Evolutionary conservation across 2,797 vertebrate species (phyloP), one percentile per base, ranked within the genome.

Genomic region (Dallia pectoralis): DNA sequence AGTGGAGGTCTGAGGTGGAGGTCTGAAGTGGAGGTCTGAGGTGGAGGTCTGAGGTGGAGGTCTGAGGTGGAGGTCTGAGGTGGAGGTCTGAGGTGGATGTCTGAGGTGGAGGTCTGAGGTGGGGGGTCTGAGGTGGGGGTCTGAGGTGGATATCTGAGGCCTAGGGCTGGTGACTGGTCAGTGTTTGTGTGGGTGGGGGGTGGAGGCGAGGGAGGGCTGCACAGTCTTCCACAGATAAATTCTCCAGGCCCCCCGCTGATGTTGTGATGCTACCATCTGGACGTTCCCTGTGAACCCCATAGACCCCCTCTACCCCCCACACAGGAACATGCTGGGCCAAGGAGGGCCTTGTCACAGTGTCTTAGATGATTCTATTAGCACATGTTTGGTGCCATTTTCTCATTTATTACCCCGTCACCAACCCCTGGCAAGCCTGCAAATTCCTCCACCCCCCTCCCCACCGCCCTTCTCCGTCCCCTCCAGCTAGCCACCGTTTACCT

Each of bases 191-290:
- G 16, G 18, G 22, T 3, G 30, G 2, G 16, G 15, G 32, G 30
- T n/a, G 32, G 7, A 18, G 63, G 30, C 4, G 29, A 30, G 15
- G 29, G 29, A 33, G 29, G 61, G 27, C 14, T 63, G 22, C 47
- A 86, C 86, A 88, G 89, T 74, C 78, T 80, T 79, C 76, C 76
- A 79, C 75, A 87, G 84, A 89, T 90, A 89, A 91, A 87, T 77
- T 76, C 72, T 84, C 77, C 76, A 89, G 88, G 87, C 82, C 85
- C 87, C 86, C 87, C 85, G 84, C 85, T 72, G 78, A 76, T 79
- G 87, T 73, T 64, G 67, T 84, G 85, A 88, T 77, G 74, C 73
- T 77, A 83, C 89, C 91, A 92, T 93, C 90, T 90, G 91, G 91
- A 91, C 74, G 80, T 87, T 80, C 84, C 82, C 86, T 87, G 81